These are phyloP conservation scores for Yoshiicerus persimilis DNA, from an alignment of 1,140 invertebrate genomes.

Conservation along the genomic window DNA sequence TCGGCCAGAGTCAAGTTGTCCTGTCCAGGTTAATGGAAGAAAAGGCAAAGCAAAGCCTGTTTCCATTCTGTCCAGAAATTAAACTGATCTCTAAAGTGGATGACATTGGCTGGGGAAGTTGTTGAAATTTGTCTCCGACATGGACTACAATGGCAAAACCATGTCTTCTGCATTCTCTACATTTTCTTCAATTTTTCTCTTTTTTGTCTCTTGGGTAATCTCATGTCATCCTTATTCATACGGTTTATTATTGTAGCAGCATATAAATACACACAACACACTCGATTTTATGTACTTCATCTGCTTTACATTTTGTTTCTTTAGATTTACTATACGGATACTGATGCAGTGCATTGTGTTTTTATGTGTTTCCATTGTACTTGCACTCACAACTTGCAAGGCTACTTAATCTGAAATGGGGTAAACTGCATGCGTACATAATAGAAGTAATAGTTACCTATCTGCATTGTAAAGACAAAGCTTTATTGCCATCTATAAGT, in stretches of 20 bases:
- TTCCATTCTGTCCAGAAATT: not conserved
- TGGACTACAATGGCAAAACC: slow-evolving; percentile 45
- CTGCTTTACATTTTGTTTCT: not conserved
- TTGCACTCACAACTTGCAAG: not conserved
- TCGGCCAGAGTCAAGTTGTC: not conserved
- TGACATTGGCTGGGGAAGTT: slow-evolving; percentile 41
- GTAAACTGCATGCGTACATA: not conserved
- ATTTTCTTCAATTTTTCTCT: slow-evolving; percentile 31
- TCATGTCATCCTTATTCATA: not conserved
- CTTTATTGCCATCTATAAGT: no score
- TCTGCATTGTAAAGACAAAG: no score
- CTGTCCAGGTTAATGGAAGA: not conserved
- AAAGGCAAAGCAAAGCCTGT: not conserved
- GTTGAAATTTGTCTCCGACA: slow-evolving; percentile 47
- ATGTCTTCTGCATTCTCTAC: slow-evolving; percentile 33
- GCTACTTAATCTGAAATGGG: not conserved
- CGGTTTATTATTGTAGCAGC: not conserved
- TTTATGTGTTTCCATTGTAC: not conserved
- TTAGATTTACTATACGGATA: not conserved
- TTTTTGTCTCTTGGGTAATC: not conserved
- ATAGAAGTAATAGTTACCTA: not conserved
- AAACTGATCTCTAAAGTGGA: slow-evolving; percentile 33
- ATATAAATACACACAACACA: not conserved
- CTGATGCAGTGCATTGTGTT: not conserved
- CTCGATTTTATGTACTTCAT: not conserved